Percentiles rank a stretch among this genome's conserved stretches.
phyloP scores from a whole-genome alignment of 2,888 invertebrate species.

The Drosophila barbarae region DNA sequence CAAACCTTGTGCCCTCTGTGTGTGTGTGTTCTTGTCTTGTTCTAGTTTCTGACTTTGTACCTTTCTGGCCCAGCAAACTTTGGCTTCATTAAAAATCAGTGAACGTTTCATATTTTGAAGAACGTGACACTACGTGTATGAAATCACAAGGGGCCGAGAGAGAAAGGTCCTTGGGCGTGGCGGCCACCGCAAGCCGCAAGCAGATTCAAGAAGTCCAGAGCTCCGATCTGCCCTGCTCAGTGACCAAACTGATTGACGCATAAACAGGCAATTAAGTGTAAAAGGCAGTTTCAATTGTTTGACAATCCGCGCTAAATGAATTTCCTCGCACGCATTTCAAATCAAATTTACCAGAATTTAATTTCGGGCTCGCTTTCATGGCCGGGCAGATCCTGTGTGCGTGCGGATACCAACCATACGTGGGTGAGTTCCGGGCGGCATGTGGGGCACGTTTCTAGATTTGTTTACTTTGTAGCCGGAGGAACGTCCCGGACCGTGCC shows the following conservation, averaged over 20 bases:
- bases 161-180: conserved; percentile 16
- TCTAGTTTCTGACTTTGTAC: conserved; percentile 60
- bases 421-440: conserved; percentile 40
- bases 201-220: not conserved
- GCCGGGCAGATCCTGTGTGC: conserved; percentile 44
- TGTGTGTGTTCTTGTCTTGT: conserved; percentile 12
- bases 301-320: conserved; percentile 58
- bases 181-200: conserved; percentile 17
- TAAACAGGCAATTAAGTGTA: conserved; percentile 66
- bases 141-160: conserved; percentile 49
- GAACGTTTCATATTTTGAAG: conserved; percentile 74
- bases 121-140: conserved; percentile 71
- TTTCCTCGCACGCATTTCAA: conserved; percentile 70
- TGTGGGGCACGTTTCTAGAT: conserved; percentile 66
- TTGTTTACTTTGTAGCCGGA: conserved; percentile 68
- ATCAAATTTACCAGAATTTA: conserved; percentile 71
- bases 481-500: conserved; percentile 24
- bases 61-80: conserved; percentile 55
- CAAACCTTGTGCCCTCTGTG: not conserved
- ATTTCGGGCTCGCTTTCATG: conserved; percentile 67
- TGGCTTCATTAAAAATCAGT: conserved; percentile 74
- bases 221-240: conserved; percentile 11
- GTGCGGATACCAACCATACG: conserved; percentile 29
- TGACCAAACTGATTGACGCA: conserved; percentile 66
- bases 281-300: conserved; percentile 46